Evolutionary conservation across 1,140 invertebrate genomes (phyloP), one percentile per base, ranked within the genome.

Genomic region (Diuraphis noxia): DNA sequence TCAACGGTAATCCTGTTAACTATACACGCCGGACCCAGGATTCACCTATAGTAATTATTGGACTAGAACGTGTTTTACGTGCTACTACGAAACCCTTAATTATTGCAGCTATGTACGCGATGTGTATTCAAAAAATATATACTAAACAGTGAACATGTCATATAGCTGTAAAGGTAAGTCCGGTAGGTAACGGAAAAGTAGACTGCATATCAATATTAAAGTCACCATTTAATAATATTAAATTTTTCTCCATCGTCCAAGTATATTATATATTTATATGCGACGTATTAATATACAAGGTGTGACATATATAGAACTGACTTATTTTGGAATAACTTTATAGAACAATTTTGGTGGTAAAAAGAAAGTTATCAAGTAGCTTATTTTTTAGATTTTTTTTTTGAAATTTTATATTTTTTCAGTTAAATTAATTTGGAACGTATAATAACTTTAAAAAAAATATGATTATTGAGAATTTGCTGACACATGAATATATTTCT

Each of bases 1-100:
- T 91, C 77, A 91, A 81, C 89, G 34, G 43, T 91, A 91, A 91
- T 91, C 89, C 89, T 43, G 89, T 91, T 91, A 91, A 91, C 40
- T 34, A 36, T 46, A 52, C 89, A 52, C n/a, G n/a, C 43, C 43
- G 89, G 89, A 91, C 89, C 77, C 77, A 79, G 30, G 88, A 77
- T 46, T 43, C 88, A 36, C 88, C 30, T 34, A n/a, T n/a, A 72
- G 41, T 91, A 91, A 91, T 91, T 91, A 91, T 91, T 91, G 77
- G 36, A 81, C 89, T 81, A 30, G 89, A 13, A 63, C 63, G 89
- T 82, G 72, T 89, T 77, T 43, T 43, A 88, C 52, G 87, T 87
- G 34, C 87, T n/a, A 34, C 88, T 23, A 5, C 41, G n/a, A 63
- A 56, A 41, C 52, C 52, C 86, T 88, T 49, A 86, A 86, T 88